Evolutionary conservation across 2,797 vertebrate species (phyloP), one percentile per base, ranked within the genome.

Genomic region (Molossus molossus): DNA sequence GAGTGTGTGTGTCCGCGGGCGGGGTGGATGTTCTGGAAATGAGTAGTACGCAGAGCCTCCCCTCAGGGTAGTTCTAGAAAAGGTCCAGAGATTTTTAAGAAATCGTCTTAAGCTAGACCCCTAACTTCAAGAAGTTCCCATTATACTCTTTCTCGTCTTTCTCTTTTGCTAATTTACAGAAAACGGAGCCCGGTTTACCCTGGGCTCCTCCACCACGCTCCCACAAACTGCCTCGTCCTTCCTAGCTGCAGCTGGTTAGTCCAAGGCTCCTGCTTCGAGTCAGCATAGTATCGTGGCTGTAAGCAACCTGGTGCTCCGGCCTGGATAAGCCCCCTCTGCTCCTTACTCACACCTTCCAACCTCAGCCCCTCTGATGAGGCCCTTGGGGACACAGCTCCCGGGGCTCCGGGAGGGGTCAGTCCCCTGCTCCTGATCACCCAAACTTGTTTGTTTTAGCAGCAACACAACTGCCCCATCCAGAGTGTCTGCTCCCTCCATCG

Each of bases 231-330:
- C 94, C 45, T 53, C 14, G 0, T 15, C 76, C 70, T 40, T 79
- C 67, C 20, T 4, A 20, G 25, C 80, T 81, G 70, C 83, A 21
- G 83, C 88, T 82, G 76, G 33, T 88, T 95, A 95, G 80, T 96
- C 92, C 88, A 76, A 95, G 94, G 91, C 87, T 94, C 76, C 79
- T 77, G 92, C 91, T 97, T 87, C 58, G 93, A 94, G 92, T 94
- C 91, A 29, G 6, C 25, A 0, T 17, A 4, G 67, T 29, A 50
- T 12, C n/a, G 48, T 50, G 83, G 83, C 90, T 94, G 12, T 53
- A 85, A 95, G 97, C 91, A 87, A 92, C 90, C 93, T 48, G 91
- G 92, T 92, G 94, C 90, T 94, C 79, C 1, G 12, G 95, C 94
- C 92, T 96, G 94, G 95, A 90, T 69, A 82, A 96, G 87, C 75